Conservation (phyloP, 2,797 vertebrate genomes). For the Apodemus agrarius region DNA sequence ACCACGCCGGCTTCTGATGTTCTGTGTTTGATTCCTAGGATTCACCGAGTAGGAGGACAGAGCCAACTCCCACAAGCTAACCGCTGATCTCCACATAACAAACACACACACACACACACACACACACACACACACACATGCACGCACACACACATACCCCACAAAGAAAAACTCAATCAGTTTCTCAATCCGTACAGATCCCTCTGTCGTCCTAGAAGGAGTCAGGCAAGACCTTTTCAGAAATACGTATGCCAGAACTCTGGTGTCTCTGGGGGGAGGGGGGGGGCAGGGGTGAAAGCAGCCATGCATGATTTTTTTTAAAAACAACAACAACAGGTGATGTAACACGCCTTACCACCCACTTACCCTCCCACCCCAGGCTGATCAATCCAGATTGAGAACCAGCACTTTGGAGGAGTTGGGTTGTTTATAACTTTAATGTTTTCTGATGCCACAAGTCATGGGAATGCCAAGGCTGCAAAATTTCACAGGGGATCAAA, state of each 20-base stretch:
- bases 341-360: slow-evolving; percentile 43
- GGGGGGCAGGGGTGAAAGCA: neutral
- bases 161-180: neutral
- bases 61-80: neutral
- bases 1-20: neutral
- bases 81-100: neutral
- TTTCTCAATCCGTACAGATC: neutral
- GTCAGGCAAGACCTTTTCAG: slow-evolving; percentile 6
- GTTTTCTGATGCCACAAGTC: neutral
- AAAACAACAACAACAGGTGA: slow-evolving; percentile 34
- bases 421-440: neutral
- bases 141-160: neutral
- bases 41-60: neutral
- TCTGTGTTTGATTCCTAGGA: neutral
- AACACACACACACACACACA: neutral
- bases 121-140: neutral
- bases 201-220: neutral
- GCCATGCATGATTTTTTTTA: neutral
- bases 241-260: neutral
- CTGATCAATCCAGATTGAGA: slow-evolving; percentile 56
- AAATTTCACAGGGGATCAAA: neutral
- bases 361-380: slow-evolving; percentile 61
- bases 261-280: neutral
- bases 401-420: slow-evolving; percentile 19
- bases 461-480: neutral